These are phyloP conservation scores for Saxidomus purpurata DNA, from an alignment of 1,140 invertebrate genomes.

Conservation along the genomic window DNA sequence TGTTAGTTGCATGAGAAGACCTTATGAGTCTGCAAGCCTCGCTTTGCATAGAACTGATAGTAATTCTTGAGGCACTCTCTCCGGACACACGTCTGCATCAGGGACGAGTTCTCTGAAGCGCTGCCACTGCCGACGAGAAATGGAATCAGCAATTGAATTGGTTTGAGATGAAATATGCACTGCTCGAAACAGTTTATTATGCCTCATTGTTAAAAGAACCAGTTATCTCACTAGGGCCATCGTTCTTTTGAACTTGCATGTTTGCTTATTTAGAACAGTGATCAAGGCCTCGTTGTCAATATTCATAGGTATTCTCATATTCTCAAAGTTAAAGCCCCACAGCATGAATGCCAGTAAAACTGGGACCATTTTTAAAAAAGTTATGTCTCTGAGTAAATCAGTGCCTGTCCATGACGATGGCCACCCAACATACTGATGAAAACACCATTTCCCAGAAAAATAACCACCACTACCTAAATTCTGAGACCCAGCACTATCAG, in stretches of 20 bases:
- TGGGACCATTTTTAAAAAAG: conserved; percentile 62
- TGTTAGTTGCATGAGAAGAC: no score
- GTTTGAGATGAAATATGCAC: conserved; percentile 8
- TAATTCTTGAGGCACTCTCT: no score
- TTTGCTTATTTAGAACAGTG: conserved; percentile 55
- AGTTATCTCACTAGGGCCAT: conserved; percentile 59
- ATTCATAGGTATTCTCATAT: conserved; percentile 44
- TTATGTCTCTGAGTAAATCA: conserved; percentile 34
- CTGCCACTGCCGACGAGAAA: conserved; percentile 63
- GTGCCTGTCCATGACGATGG: not conserved
- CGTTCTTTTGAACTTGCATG: conserved; percentile 43
- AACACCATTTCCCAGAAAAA: conserved; percentile 31
- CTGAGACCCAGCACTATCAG: conserved; percentile 21
- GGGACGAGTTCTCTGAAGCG: conserved; percentile 15
- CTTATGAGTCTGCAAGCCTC: no score
- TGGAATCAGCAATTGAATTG: conserved; percentile 60
- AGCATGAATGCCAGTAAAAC: conserved; percentile 55
- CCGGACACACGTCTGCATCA: conserved; percentile 1
- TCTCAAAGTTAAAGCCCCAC: not conserved
- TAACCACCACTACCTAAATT: not conserved
- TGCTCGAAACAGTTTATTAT: conserved; percentile 62
- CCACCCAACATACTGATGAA: conserved; percentile 15
- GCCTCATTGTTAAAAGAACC: conserved; percentile 27
- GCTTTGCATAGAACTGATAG: no score
- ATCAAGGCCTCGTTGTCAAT: no score